Percentiles rank a stretch among this genome's conserved stretches.
phyloP scores from a whole-genome alignment of 2,888 invertebrate genomes.

The Scrobipalpa atriplicella region DNA sequence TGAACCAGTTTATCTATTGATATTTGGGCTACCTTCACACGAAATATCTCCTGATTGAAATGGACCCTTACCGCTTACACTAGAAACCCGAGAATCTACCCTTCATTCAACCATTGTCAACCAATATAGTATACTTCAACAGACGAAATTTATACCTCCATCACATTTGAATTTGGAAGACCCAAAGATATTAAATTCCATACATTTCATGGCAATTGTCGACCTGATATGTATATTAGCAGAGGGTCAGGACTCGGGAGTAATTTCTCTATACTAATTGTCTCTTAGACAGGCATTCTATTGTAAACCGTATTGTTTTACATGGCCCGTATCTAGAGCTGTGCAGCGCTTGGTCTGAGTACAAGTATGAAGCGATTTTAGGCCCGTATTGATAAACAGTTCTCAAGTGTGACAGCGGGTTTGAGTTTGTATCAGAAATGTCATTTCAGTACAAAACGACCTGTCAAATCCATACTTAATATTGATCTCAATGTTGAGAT shows the following conservation, averaged over 20 bases:
- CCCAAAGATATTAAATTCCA: constrained; percentile 16
- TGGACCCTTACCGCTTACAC: background rate
- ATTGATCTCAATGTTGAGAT: no score
- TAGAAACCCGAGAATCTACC: background rate
- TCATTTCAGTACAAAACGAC: no score
- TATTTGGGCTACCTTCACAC: background rate
- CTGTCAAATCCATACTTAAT: no score
- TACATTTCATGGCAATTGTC: background rate
- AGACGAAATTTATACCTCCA: background rate
- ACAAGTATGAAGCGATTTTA: background rate
- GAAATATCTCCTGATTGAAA: background rate
- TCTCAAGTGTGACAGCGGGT: no score
- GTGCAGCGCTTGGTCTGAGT: constrained; percentile 38
- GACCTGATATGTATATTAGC: constrained; percentile 9
- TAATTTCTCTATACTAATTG: constrained; percentile 66
- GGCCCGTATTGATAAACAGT: no score
- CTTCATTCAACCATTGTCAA: background rate
- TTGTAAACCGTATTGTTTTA: constrained; percentile 70
- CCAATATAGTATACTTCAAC: background rate
- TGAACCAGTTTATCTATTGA: background rate
- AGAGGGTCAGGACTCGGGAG: constrained; percentile 46
- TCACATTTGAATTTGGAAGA: constrained; percentile 4
- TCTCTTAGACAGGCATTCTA: constrained; percentile 58
- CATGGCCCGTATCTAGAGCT: constrained; percentile 51
- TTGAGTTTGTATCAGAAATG: no score